A percentile compares a stretch with the other conserved stretches of the same genome.
Evolutionary conservation across 2,888 invertebrate genomes (phyloP).

Genomic region (Dasypolia templi): DNA sequence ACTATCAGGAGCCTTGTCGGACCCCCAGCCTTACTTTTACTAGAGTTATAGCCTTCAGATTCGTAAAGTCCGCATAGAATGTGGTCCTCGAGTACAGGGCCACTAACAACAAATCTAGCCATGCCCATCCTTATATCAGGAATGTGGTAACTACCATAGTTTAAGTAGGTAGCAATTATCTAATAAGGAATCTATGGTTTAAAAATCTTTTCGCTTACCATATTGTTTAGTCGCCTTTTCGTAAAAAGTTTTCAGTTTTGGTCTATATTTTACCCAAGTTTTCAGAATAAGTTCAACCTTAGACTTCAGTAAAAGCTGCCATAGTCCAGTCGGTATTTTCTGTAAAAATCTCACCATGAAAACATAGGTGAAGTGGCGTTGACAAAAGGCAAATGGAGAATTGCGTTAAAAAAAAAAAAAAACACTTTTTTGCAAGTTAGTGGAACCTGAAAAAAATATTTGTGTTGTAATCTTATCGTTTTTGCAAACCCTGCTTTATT

Average conservation of each 20-base stretch:
- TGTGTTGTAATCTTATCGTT: no score
- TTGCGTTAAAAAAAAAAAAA: no score
- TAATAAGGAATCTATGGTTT: slow-evolving; percentile 30
- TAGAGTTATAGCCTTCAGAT: slow-evolving; percentile 1
- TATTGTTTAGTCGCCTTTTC: background rate
- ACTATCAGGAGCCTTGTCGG: no score
- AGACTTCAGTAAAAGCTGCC: background rate
- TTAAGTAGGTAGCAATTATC: slow-evolving; percentile 29
- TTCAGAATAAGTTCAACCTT: background rate
- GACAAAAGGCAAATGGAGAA: no score
- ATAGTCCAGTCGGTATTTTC: background rate
- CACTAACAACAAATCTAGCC: slow-evolving; percentile 22
- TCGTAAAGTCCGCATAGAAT: slow-evolving; percentile 6
- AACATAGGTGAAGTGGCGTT: no score
- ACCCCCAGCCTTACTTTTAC: no score
- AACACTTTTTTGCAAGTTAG: no score
- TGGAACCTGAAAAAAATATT: no score
- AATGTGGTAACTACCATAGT: slow-evolving; percentile 28
- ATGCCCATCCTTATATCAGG: slow-evolving; percentile 37
- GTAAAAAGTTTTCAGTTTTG: background rate
- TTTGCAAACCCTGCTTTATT: no score
- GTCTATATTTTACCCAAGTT: background rate
- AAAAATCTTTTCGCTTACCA: background rate
- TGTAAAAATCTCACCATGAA: no score
- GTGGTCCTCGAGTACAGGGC: slow-evolving; percentile 20